Percentiles rank a stretch among this genome's conserved stretches.
Evolutionary conservation across 2,113 vertebrate genomes (phyloP).

Genomic region (Podilymbus podiceps): DNA sequence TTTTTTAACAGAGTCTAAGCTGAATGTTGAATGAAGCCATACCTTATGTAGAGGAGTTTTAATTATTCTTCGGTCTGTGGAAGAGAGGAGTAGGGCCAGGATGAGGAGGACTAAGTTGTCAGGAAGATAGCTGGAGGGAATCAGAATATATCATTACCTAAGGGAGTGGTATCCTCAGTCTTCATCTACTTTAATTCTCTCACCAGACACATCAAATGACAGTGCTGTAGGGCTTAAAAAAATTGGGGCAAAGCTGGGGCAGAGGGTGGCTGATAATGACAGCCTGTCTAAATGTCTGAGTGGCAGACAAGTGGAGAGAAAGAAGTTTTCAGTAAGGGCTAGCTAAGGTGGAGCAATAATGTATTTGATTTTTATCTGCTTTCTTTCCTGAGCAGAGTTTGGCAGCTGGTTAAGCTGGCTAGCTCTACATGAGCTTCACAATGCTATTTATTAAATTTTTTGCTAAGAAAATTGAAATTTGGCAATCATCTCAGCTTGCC

Average conservation of each 20-base stretch:
- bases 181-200: conserved; percentile 73
- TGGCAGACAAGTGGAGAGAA: conserved; percentile 50
- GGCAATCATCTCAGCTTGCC: neutral
- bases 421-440: neutral
- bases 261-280: conserved; percentile 65
- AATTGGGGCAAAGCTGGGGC: conserved; percentile 69
- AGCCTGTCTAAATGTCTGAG: conserved; percentile 60
- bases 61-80: conserved; percentile 53
- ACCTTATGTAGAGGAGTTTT: conserved; percentile 48
- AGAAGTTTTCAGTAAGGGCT: neutral
- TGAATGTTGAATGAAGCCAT: conserved; percentile 62
- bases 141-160: conserved; percentile 62
- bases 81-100: conserved; percentile 26
- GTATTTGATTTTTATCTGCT: neutral
- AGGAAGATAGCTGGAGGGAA: conserved; percentile 72
- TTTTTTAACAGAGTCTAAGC: conserved; percentile 59
- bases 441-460: neutral
- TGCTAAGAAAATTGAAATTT: neutral
- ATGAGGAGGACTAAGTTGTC: conserved; percentile 50
- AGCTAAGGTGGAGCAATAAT: neutral
- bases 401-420: neutral
- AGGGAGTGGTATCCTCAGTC: conserved; percentile 62
- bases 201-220: conserved; percentile 73
- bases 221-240: conserved; percentile 76
- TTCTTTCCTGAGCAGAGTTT: neutral